These are phyloP conservation scores for Zoroaster sp. DNA, from an alignment of 53 echinoderm and acorn worm species.

Conservation along the genomic window DNA sequence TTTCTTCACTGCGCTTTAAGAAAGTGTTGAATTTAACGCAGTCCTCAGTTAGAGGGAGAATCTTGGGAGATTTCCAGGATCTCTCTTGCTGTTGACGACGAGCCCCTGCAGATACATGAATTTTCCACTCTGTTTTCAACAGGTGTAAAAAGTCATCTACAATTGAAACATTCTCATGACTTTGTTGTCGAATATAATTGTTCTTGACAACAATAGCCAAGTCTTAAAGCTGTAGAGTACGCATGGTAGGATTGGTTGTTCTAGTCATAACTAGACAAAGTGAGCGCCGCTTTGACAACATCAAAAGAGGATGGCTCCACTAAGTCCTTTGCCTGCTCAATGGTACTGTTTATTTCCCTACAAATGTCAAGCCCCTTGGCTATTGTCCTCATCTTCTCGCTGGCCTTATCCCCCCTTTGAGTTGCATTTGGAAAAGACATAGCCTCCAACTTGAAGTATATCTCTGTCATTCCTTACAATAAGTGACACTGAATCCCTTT, in stretches of 20 bases:
- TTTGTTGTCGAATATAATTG: no score
- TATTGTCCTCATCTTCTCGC: conserved; percentile 13
- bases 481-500: no score
- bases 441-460: background rate
- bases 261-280: conserved; percentile 14
- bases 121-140: background rate
- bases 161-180: background rate
- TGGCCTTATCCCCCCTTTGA: conserved; percentile 10
- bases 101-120: background rate
- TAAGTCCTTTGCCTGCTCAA: no score
- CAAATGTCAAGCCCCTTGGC: background rate
- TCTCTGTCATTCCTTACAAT: conserved; percentile 15
- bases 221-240: conserved; percentile 10
- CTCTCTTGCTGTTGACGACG: background rate
- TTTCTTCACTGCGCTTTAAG: background rate
- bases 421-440: background rate
- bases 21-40: no score
- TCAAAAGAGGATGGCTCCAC: background rate
- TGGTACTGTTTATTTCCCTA: background rate
- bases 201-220: background rate
- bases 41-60: conserved; percentile 33
- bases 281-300: background rate
- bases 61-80: background rate
- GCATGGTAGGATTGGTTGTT: background rate
- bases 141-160: conserved; percentile 37